Percentiles rank a stretch among this genome's conserved stretches.
phyloP scores from a whole-genome alignment of 1,140 invertebrate genomes.

The Sarcophaga bullata region DNA sequence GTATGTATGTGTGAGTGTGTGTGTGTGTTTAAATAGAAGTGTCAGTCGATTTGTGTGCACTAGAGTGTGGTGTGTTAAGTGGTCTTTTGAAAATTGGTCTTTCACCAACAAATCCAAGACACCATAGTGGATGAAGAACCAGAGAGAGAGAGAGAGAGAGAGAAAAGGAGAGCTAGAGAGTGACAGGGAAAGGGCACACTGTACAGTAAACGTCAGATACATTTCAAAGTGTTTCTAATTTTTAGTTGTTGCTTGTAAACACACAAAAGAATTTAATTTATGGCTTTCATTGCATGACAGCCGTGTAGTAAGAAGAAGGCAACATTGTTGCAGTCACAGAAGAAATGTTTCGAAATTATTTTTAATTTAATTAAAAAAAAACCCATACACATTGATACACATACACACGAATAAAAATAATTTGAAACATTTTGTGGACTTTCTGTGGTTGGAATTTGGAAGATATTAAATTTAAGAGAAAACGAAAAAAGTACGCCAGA shows the following conservation, averaged over 20 bases:
- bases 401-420: no score
- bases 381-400: no score
- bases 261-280: constrained; percentile 7
- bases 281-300: neutral
- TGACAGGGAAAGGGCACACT: no score
- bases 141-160: no score
- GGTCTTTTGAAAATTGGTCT: constrained; percentile 3
- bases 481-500: no score
- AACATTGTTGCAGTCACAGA: neutral
- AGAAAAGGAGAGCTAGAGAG: no score
- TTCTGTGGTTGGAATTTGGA: no score
- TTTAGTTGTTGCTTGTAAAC: neutral
- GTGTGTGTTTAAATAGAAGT: no score
- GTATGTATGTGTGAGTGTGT: neutral
- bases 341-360: neutral
- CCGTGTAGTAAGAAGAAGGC: neutral
- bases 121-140: no score
- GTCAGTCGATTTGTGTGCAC: no score
- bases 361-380: neutral
- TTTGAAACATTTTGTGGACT: no score
- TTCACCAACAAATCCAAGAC: neutral
- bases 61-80: neutral
- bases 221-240: neutral
- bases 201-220: neutral
- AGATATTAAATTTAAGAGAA: no score